phyloP scores from a whole-genome alignment of 2,888 invertebrate genomes.

The Pilophorus perplexus region DNA sequence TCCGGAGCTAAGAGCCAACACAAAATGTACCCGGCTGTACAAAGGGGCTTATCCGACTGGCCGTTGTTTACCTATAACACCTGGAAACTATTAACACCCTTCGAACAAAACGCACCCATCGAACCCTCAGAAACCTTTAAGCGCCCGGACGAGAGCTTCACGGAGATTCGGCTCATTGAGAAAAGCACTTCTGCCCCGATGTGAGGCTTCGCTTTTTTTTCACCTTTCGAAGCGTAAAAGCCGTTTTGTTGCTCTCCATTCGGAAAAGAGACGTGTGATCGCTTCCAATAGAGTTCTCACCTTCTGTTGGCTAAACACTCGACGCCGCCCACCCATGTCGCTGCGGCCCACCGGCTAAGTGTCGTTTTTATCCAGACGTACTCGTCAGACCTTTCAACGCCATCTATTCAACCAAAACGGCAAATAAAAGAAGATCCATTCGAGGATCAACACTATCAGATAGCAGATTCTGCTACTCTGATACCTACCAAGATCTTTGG shows the following conservation, averaged over 20 bases:
- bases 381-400: no score
- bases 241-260: constrained; percentile 3
- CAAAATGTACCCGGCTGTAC: no score
- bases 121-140: no score
- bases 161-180: constrained; percentile 10
- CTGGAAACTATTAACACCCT: constrained; percentile 2
- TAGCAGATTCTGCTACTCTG: no score
- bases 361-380: no score
- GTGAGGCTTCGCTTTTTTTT: no score
- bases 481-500: no score
- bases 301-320: constrained; percentile 26
- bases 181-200: not conserved
- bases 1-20: no score
- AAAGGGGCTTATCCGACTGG: not conserved
- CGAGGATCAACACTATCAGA: no score
- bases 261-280: constrained; percentile 18
- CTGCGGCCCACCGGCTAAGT: constrained; percentile 3
- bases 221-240: not conserved
- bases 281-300: constrained; percentile 25
- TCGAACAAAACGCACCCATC: no score
- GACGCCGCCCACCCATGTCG: constrained; percentile 20
- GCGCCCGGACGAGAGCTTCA: not conserved
- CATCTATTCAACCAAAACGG: no score
- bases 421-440: no score
- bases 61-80: not conserved